These are phyloP conservation scores for Eristalis intricaria DNA, from an alignment of 2,888 invertebrate genomes.

Conservation along the genomic window DNA sequence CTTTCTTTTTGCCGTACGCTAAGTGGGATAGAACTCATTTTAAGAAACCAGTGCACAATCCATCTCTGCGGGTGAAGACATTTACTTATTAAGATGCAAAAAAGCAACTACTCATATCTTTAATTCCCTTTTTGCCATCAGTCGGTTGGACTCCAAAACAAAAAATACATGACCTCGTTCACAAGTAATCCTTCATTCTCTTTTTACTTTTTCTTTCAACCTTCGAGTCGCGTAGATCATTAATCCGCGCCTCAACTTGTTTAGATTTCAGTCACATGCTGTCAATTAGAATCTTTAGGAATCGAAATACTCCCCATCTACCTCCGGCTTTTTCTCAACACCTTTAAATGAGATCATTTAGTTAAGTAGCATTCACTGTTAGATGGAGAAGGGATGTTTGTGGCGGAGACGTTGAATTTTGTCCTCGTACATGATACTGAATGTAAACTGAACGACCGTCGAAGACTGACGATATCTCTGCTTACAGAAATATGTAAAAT, in stretches of 20 bases:
- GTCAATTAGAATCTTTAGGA: background rate
- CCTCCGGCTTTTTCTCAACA: too few species aligned
- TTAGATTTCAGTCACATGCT: background rate
- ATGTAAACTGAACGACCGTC: too few species aligned
- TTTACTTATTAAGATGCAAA: background rate
- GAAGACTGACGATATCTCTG: too few species aligned
- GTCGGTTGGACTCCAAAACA: background rate
- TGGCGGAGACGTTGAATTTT: too few species aligned
- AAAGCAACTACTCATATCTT: background rate
- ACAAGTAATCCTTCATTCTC: background rate
- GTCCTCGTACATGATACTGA: too few species aligned
- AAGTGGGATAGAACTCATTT: background rate
- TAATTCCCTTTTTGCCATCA: background rate
- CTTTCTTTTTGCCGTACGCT: background rate
- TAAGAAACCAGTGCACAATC: background rate
- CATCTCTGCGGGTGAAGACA: background rate
- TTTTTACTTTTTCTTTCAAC: conserved; percentile 1
- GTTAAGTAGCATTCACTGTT: too few species aligned
- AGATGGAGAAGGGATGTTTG: too few species aligned
- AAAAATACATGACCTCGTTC: background rate
- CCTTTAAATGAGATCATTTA: too few species aligned
- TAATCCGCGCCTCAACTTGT: background rate
- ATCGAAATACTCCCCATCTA: too few species aligned
- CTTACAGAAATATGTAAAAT: too few species aligned
- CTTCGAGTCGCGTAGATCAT: background rate